Base-by-base conservation (phyloP, 2,888 invertebrate genomes). In the Cephus runcator region DNA sequence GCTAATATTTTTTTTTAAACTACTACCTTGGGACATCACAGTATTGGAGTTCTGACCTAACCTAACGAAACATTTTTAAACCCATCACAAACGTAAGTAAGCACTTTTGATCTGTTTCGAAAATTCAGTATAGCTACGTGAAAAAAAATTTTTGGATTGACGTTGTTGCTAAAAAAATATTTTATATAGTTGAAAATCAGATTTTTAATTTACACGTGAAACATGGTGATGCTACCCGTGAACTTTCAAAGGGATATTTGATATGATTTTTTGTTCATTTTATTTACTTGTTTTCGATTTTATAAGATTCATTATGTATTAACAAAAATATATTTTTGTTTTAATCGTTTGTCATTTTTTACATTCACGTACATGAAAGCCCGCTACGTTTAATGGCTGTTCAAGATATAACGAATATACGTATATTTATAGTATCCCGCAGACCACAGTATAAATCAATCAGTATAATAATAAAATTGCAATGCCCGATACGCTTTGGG, bases 381-480 rank as follows among this genome's bases (percentile, higher is more conserved):
- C 0, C 56, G 23, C 23, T 23, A 56, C 81, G 80, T 84, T 83
- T 81, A 84, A 83, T 83, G 82, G 81, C 85, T 82, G 83, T 81
- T 81, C 73, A 73, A 23, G 80, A 83, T 85, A 86, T 86, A 86
- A 84, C 84, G 75, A 15, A 79, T 75, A 77, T 78, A 73, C 73
- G 80, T 78, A 83, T 83, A 83, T 86, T 86, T 84, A 84, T 84
- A 81, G 80, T 81, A 79, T 82, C 81, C 84, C 80, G 76, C 80
- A 82, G 83, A 82, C 79, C 75, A 35, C 73, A 77, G 73, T 69
- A 75, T 77, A 75, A 80, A 80, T 73, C 56, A 56, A 15, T 56
- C 56, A 56, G 23, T 56, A 56, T 23, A 23, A 56, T 56, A 56
- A 56, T 56, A 56, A 56, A 9, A 23, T 56, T 9, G 56, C 56